Conservation (phyloP, 2,113 vertebrate genomes). For the Ascaphus truei region DNA sequence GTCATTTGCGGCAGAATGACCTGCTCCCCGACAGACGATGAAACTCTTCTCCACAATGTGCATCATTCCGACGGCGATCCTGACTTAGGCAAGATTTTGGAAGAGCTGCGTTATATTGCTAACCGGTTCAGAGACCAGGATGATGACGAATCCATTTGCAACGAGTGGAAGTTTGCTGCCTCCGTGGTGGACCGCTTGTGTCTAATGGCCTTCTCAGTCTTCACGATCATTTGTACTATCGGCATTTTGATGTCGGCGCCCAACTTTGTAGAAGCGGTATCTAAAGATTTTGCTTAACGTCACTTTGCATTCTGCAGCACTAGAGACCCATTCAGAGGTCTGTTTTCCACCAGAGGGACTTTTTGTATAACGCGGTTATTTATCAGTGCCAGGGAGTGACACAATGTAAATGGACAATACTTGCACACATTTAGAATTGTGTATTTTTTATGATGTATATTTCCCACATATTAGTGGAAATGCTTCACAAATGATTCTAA, state of each 20-base stretch:
- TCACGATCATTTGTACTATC: slow-evolving; percentile 90
- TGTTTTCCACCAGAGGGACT: neutral
- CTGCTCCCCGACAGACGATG: slow-evolving; percentile 72
- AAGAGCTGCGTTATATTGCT: slow-evolving; percentile 87
- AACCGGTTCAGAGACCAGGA: slow-evolving; percentile 86
- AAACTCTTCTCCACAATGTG: slow-evolving; percentile 67
- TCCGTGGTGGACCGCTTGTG: slow-evolving; percentile 92
- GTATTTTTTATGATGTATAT: no score
- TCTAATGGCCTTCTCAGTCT: slow-evolving; percentile 87
- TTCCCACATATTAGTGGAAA: no score
- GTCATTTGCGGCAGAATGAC: slow-evolving; percentile 75
- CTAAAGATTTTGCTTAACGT: slow-evolving; percentile 81
- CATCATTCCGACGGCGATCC: slow-evolving; percentile 65
- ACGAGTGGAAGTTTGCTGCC: slow-evolving; percentile 93
- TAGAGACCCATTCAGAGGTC: neutral
- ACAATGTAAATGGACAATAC: neutral
- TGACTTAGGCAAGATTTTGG: slow-evolving; percentile 82
- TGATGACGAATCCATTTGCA: slow-evolving; percentile 71
- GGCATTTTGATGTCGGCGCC: slow-evolving; percentile 94
- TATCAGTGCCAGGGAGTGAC: neutral
- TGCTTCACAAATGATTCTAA: no score
- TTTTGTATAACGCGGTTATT: slow-evolving; percentile 1
- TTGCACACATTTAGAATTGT: neutral
- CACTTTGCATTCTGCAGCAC: neutral
- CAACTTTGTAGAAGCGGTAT: slow-evolving; percentile 88